A percentile compares a stretch with the other conserved stretches of the same genome.
Conservation (phyloP, 2,113 vertebrate species). For the Gobiocypris rarus region DNA sequence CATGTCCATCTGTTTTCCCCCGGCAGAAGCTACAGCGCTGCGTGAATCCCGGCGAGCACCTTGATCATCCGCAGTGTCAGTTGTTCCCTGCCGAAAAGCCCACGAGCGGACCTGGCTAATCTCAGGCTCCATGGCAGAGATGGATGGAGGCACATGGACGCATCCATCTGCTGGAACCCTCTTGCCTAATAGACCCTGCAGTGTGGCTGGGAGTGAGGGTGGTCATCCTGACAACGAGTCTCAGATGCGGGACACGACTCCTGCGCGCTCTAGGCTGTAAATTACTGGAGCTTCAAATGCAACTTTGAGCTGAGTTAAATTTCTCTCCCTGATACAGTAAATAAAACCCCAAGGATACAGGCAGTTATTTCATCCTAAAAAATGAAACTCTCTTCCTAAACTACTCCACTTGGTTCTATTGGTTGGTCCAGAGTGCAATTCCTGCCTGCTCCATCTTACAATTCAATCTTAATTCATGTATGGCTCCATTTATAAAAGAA, state of each 20-base stretch:
- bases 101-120: conserved; percentile 58
- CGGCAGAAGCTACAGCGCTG: conserved; percentile 42
- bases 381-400: conserved; percentile 32
- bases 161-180: conserved; percentile 65
- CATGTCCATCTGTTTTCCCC: conserved; percentile 65
- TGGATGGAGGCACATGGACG: conserved; percentile 50
- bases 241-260: conserved; percentile 43
- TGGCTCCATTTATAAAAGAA: too few species aligned
- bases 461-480: too few species aligned
- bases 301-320: conserved; percentile 38
- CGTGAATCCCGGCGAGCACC: conserved; percentile 48
- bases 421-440: not conserved
- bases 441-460: not conserved
- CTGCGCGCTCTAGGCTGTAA: conserved; percentile 36
- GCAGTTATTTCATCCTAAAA: conserved; percentile 24
- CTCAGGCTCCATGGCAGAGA: conserved; percentile 60
- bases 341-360: conserved; percentile 37
- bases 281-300: conserved; percentile 45
- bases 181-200: conserved; percentile 34
- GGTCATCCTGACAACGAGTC: conserved; percentile 54
- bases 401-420: conserved; percentile 5
- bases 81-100: conserved; percentile 52
- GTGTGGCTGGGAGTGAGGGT: conserved; percentile 44
- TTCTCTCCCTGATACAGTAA: conserved; percentile 44
- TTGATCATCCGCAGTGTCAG: conserved; percentile 56